Percentiles rank a stretch among this genome's conserved stretches.
Evolutionary conservation across 2,888 invertebrate genomes (phyloP).

Genomic region (Zygogramma bicolorata): DNA sequence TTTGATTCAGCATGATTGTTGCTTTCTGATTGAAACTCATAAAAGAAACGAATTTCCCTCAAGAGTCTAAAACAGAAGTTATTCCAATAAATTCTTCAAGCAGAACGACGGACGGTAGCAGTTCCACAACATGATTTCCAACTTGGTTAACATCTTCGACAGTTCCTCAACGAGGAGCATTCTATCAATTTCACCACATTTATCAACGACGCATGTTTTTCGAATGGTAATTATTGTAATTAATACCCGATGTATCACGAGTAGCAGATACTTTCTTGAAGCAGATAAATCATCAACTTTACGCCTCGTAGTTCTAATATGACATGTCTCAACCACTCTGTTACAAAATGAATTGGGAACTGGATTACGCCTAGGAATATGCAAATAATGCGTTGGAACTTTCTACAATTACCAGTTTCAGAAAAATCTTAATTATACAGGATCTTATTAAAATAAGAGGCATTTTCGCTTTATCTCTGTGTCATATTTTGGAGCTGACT

Average conservation of each 20-base stretch:
- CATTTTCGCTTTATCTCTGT: slow-evolving; percentile 1
- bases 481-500: slow-evolving; percentile 5
- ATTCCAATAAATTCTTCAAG: no score
- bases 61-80: no score
- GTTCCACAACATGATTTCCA: background rate
- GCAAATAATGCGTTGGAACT: slow-evolving; percentile 10
- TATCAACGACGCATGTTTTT: slow-evolving; percentile 14
- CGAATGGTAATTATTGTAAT: slow-evolving; percentile 19
- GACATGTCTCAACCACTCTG: slow-evolving; percentile 23
- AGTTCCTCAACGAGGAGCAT: background rate
- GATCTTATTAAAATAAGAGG: slow-evolving; percentile 1
- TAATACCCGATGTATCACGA: slow-evolving; percentile 21
- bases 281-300: slow-evolving; percentile 28
- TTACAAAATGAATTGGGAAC: slow-evolving; percentile 20
- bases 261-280: slow-evolving; percentile 21
- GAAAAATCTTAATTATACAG: background rate
- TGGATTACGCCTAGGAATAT: slow-evolving; percentile 21
- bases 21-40: no score
- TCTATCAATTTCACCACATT: slow-evolving; percentile 12
- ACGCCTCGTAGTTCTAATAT: slow-evolving; percentile 31
- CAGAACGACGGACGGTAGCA: background rate
- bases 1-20: no score
- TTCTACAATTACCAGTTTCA: background rate
- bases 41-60: no score
- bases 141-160: slow-evolving; percentile 1